Conservation (phyloP, 2,797 vertebrate species). For the Channallabes apus region DNA sequence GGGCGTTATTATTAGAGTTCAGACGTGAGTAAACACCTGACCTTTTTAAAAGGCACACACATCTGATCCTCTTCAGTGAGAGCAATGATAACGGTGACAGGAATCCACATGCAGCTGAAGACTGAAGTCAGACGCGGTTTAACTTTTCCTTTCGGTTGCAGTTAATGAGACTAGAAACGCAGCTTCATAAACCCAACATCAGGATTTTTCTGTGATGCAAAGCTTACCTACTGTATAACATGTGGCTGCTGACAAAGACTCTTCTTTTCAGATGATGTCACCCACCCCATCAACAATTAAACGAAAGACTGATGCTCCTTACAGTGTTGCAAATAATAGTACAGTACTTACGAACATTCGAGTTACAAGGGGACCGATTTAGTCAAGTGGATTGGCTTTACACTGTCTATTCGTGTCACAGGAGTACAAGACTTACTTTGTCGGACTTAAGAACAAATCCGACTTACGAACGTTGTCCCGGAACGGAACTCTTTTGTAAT, state of each 20-base stretch:
- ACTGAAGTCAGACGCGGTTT: neutral
- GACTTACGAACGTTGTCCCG: too few species aligned
- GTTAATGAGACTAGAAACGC: neutral
- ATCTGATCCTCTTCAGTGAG: neutral
- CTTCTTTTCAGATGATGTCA: neutral
- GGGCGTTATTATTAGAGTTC: neutral
- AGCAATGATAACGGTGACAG: neutral
- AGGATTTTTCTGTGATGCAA: neutral
- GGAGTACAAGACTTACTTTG: too few species aligned
- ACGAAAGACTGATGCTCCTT: too few species aligned
- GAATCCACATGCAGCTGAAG: neutral
- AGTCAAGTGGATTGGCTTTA: too few species aligned
- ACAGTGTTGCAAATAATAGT: too few species aligned
- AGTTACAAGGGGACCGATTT: too few species aligned
- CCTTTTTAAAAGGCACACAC: neutral
- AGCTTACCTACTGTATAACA: neutral
- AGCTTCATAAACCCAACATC: neutral
- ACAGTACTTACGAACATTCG: too few species aligned
- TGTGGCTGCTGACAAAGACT: neutral
- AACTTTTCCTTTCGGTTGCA: neutral
- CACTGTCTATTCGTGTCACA: too few species aligned
- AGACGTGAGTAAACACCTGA: conserved; percentile 21
- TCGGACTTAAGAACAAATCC: too few species aligned
- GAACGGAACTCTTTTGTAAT: too few species aligned
- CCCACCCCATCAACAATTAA: neutral